These are phyloP conservation scores for Aphrophora alni DNA, from an alignment of 2,888 invertebrate species.

Conservation along the genomic window DNA sequence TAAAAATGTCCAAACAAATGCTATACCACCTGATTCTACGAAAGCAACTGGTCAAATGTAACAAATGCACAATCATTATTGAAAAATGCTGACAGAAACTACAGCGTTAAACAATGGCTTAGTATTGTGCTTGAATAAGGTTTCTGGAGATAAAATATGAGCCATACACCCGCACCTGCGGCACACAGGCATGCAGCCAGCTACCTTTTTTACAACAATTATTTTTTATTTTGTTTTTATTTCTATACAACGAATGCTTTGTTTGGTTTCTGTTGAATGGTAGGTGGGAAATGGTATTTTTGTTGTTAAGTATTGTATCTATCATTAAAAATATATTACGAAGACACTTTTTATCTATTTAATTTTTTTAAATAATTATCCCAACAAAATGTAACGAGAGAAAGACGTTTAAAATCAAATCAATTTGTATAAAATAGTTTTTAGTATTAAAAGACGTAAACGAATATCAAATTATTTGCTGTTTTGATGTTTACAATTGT, in stretches of 20 bases:
- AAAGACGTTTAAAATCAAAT: too few species aligned
- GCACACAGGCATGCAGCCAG: background rate
- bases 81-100: background rate
- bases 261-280: too few species aligned
- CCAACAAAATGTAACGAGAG: too few species aligned
- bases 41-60: background rate
- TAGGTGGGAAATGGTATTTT: too few species aligned
- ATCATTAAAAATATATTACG: too few species aligned
- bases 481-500: too few species aligned
- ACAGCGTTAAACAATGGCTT: background rate
- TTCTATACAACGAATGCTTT: background rate
- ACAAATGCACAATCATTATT: background rate
- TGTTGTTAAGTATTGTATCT: too few species aligned
- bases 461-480: too few species aligned
- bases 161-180: background rate
- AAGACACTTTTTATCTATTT: too few species aligned
- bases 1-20: background rate
- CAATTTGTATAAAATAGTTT: too few species aligned
- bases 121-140: background rate
- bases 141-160: background rate
- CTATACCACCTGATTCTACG: background rate
- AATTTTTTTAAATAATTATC: too few species aligned
- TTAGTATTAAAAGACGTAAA: too few species aligned
- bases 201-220: background rate
- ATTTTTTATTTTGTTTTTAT: background rate